phyloP scores from a whole-genome alignment of 2,113 vertebrate genomes.

The Hipposideros armiger region DNA sequence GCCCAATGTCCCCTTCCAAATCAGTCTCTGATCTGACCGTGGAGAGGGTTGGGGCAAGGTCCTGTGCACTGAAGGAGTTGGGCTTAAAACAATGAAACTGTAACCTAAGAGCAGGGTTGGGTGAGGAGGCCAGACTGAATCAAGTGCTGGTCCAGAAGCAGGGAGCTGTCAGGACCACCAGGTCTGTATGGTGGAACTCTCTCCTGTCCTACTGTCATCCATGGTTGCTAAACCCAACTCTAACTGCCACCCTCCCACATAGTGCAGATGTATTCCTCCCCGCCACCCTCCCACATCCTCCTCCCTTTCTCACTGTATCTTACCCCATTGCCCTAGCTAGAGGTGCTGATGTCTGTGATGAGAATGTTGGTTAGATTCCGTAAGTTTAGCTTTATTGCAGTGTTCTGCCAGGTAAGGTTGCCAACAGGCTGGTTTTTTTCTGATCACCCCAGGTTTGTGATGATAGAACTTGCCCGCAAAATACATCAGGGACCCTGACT shows the following conservation, averaged over 20 bases:
- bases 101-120: background rate
- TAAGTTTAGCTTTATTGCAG: background rate
- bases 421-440: background rate
- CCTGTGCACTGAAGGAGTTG: background rate
- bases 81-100: background rate
- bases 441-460: background rate
- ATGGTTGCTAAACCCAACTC: background rate
- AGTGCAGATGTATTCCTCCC: rapidly evolving
- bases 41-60: background rate
- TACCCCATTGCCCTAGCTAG: background rate
- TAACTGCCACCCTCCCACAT: too few species aligned
- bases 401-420: background rate
- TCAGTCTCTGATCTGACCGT: background rate
- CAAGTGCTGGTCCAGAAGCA: background rate
- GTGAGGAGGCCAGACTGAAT: background rate
- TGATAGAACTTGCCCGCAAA: background rate
- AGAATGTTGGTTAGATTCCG: background rate
- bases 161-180: background rate
- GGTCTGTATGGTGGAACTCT: background rate
- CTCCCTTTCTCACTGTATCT: background rate
- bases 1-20: background rate
- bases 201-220: too few species aligned
- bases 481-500: background rate
- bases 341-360: background rate
- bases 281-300: rapidly evolving